phyloP scores from a whole-genome alignment of 2,113 vertebrate genomes.

The Seriola aureovittata region DNA sequence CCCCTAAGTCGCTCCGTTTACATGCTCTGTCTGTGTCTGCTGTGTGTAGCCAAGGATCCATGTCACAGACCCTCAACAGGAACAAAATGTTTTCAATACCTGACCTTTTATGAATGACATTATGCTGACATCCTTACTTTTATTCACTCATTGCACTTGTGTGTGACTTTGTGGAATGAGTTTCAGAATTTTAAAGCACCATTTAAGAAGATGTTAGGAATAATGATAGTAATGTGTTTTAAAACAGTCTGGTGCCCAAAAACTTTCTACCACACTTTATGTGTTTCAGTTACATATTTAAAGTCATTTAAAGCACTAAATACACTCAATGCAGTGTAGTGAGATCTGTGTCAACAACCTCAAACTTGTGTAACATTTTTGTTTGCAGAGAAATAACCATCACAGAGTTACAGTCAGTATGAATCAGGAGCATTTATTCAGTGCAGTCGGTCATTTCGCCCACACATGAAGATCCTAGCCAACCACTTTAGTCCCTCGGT shows the following conservation, averaged over 20 bases:
- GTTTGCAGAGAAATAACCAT: conserved; percentile 11
- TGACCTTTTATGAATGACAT: not conserved
- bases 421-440: conserved; percentile 22
- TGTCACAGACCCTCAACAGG: not conserved
- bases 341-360: conserved; percentile 9
- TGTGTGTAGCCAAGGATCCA: not conserved
- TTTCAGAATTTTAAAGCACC: not conserved
- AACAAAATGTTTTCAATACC: conserved; percentile 3
- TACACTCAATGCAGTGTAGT: not conserved
- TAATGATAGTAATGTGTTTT: not conserved
- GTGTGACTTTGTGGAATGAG: not conserved
- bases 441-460: conserved; percentile 20
- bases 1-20: conserved; percentile 36
- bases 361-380: conserved; percentile 3
- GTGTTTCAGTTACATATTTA: not conserved
- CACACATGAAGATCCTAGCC: conserved; percentile 37
- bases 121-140: not conserved
- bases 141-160: not conserved
- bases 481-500: conserved; percentile 35
- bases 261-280: not conserved
- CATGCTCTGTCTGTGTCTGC: conserved; percentile 28
- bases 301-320: not conserved
- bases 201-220: not conserved
- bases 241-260: not conserved
- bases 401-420: not conserved